Base-by-base conservation (phyloP, 2,888 invertebrate species). In the Apeira syringaria region DNA sequence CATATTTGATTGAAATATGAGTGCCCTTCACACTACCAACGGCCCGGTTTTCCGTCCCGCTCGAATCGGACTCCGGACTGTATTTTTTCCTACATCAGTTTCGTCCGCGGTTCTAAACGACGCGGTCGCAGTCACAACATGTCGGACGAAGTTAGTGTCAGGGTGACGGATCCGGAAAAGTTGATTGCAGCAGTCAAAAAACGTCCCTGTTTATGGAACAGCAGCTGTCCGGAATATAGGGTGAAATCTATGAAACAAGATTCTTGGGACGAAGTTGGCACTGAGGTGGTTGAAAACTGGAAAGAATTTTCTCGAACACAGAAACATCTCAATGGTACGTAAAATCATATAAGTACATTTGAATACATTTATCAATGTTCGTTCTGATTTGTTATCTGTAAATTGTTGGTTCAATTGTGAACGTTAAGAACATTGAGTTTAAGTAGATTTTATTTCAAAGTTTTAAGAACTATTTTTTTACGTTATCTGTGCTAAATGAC, bases 161-260 rank as follows among this genome's bases (percentile, higher is more conserved):
- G 20, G 6, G 27, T 13, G 6, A 10, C 27, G 27, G 18, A 32
- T 8, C 32, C 39, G 22, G 27, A 10, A 6, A 20, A 15, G 7
- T 10, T 40, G 11, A 33, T 40, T 15, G 4, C 4, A 5, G 32
- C 27, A 0, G 20, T 40, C 7, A 20, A 32, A 8, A 20, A 20
- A 18, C 27, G 13, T 20, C 39, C 39, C 12, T 13, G 6, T 8
- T n/a, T 40, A 2, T 40, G 39, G 39, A 22, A 33, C 8, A 15
- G 22, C 12, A 13, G 27, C 0, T 33, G 39, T 33, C 33, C 20
- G 22, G 39, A 33, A 22, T 33, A 40, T 20, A 40, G 20, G 15
- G 8, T 10, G 0, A 33, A 40, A 8, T 28, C 18, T 13, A 0
- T 1, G 2, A 40, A 40, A 10, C n/a, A 20, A n/a, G 13, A 20